Conservation (phyloP, 1,140 invertebrate genomes). For the Tachypleus tridentatus region DNA sequence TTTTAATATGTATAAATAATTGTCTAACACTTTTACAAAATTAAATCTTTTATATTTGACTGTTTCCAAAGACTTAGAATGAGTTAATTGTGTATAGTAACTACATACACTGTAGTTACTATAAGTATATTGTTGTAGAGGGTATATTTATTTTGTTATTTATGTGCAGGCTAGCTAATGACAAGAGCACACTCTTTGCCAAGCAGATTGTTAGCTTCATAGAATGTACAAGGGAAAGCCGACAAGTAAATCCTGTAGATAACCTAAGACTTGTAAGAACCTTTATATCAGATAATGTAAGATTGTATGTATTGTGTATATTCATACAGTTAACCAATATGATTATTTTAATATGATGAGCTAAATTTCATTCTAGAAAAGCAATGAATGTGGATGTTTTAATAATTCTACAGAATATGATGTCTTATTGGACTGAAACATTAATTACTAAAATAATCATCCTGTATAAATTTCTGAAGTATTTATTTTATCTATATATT, state of each 20-base stretch:
- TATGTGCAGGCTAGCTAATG: constrained; percentile 56
- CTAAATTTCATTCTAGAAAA: not conserved
- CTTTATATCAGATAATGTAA: not conserved
- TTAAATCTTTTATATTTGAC: too few species aligned
- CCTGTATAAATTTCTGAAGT: not conserved
- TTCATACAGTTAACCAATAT: not conserved
- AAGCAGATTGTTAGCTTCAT: constrained; percentile 89
- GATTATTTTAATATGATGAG: not conserved
- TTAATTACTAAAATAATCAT: not conserved
- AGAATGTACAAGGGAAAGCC: constrained; percentile 78
- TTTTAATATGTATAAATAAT: too few species aligned
- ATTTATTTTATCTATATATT: too few species aligned
- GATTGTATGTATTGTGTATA: not conserved
- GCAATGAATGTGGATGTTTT: not conserved
- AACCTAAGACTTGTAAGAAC: constrained; percentile 72
- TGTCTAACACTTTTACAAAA: too few species aligned
- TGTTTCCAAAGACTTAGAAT: too few species aligned
- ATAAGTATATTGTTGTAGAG: too few species aligned
- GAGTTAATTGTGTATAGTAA: too few species aligned
- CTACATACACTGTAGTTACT: too few species aligned
- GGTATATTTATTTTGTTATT: too few species aligned
- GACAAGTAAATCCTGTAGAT: constrained; percentile 71
- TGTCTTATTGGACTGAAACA: not conserved
- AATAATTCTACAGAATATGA: not conserved
- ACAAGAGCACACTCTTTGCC: constrained; percentile 74